Conservation (phyloP, 1,140 invertebrate genomes). For the Trichogramma pretiosum region DNA sequence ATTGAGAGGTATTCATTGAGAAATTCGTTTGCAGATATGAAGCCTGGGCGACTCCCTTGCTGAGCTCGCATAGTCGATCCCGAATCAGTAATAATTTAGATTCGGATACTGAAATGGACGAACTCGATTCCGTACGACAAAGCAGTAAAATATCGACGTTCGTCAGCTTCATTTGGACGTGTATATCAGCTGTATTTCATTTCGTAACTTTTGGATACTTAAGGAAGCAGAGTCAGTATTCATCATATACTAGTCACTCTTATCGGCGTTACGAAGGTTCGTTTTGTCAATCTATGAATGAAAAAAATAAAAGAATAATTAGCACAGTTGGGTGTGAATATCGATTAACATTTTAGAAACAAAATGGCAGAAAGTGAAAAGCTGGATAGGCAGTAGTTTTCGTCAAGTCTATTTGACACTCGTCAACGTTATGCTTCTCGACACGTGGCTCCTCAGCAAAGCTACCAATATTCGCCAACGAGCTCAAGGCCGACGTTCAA, state of each 20-base stretch:
- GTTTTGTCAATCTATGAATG: background rate
- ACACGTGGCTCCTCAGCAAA: conserved; percentile 38
- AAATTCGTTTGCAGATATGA: conserved; percentile 21
- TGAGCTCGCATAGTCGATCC: conserved; percentile 14
- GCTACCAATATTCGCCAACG: conserved; percentile 25
- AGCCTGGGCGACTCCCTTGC: conserved; percentile 11
- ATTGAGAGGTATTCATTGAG: no score
- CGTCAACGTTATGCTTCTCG: conserved; percentile 31
- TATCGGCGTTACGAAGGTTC: conserved; percentile 28
- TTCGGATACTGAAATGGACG: conserved; percentile 33
- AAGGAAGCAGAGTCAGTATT: conserved; percentile 14
- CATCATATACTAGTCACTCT: conserved; percentile 24
- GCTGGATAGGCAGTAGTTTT: conserved; percentile 21
- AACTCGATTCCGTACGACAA: conserved; percentile 17
- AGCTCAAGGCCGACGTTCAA: conserved; percentile 22
- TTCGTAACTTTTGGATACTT: conserved; percentile 27
- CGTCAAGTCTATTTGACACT: conserved; percentile 34
- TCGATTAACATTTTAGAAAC: conserved; percentile 25
- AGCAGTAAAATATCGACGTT: conserved; percentile 20
- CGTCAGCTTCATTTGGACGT: conserved; percentile 18
- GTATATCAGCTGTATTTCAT: conserved; percentile 21
- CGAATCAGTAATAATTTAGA: conserved; percentile 21
- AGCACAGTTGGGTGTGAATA: background rate
- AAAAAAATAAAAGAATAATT: background rate
- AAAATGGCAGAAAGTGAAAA: conserved; percentile 27